These are phyloP conservation scores for Apostichopus californicus DNA, from an alignment of 35 echinoderm and acorn worm species.

Conservation along the genomic window DNA sequence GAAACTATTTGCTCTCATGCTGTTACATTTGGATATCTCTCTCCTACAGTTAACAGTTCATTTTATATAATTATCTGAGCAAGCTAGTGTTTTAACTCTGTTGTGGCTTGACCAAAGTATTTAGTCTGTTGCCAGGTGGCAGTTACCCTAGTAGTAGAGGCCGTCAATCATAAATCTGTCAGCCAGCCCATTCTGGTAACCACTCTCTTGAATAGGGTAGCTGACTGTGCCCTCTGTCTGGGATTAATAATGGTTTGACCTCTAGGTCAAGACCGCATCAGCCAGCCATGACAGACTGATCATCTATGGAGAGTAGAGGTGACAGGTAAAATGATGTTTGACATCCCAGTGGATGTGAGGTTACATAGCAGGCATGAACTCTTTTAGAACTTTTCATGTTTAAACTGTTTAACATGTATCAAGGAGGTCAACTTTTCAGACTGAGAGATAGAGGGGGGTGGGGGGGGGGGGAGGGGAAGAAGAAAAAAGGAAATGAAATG, in stretches of 20 bases:
- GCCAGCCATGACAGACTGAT: background rate
- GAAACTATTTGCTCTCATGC: too few relatives aligned
- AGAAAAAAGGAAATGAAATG: background rate
- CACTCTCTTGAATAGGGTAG: background rate
- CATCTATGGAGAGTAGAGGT: background rate
- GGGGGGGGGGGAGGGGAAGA: background rate
- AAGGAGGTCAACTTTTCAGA: background rate
- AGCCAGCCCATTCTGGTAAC: background rate
- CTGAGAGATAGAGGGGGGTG: background rate
- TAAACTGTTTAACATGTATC: background rate
- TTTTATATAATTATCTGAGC: background rate
- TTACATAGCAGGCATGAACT: background rate
- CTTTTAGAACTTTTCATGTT: background rate
- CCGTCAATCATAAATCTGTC: conserved; percentile 7
- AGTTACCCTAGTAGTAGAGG: background rate
- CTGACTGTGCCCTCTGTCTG: background rate
- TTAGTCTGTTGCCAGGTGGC: background rate
- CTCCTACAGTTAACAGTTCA: too few relatives aligned
- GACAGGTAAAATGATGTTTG: background rate
- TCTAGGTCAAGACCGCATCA: background rate
- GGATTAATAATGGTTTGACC: background rate
- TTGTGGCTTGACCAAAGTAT: background rate
- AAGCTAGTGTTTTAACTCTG: too few relatives aligned
- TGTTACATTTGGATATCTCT: too few relatives aligned
- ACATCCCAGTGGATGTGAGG: background rate